Evolutionary conservation across 1,140 invertebrate species (phyloP).

Genomic region (Eciton burchellii): DNA sequence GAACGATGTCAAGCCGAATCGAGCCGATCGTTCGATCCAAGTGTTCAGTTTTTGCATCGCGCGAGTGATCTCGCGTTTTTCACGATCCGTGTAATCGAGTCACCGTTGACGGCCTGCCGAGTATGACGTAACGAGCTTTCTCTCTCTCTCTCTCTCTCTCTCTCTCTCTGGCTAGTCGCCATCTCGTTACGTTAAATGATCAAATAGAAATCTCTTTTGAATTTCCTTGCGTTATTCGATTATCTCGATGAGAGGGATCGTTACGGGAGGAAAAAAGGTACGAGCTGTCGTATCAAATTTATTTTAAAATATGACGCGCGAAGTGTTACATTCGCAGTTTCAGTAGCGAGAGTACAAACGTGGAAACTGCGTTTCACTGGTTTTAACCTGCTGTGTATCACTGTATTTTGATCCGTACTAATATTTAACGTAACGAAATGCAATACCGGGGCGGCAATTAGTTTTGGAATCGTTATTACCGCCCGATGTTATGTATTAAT

Average conservation of each 20-base stretch:
- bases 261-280: constrained; percentile 1
- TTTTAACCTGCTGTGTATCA: constrained; percentile 35
- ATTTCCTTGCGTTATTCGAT: too few relatives aligned
- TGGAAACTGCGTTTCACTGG: constrained; percentile 35
- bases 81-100: constrained; percentile 38
- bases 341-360: constrained; percentile 27
- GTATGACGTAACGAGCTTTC: constrained; percentile 60
- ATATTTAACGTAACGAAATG: constrained; percentile 52
- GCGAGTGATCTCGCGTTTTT: constrained; percentile 67
- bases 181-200: too few relatives aligned
- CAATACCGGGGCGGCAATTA: constrained; percentile 37
- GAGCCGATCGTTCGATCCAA: neutral
- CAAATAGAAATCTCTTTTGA: too few relatives aligned
- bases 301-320: constrained; percentile 28
- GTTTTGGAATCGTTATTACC: constrained; percentile 31
- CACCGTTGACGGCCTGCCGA: constrained; percentile 14
- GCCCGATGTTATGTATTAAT: constrained; percentile 34
- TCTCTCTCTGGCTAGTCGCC: neutral
- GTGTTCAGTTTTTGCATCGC: constrained; percentile 47
- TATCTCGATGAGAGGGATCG: constrained; percentile 1
- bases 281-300: constrained; percentile 30
- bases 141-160: constrained; percentile 12
- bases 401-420: constrained; percentile 38
- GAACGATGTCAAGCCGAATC: constrained; percentile 26
- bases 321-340: constrained; percentile 39